Percentiles rank a stretch among this genome's conserved stretches.
Evolutionary conservation across 1,140 invertebrate genomes (phyloP).

Genomic region (Trachelipus rathkii): DNA sequence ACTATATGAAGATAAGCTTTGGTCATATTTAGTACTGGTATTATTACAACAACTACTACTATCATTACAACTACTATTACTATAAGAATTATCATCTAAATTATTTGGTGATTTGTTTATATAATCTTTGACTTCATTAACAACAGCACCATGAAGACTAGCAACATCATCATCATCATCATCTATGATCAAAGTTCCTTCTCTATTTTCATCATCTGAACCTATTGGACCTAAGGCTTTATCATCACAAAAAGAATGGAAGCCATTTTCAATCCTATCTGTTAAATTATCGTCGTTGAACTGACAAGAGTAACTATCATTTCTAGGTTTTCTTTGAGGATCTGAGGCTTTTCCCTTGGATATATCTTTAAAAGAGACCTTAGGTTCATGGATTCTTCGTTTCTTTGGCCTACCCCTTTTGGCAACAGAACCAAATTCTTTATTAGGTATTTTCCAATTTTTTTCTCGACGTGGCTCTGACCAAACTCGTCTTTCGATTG

Average conservation of each 20-base stretch:
- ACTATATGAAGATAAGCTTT: too few species aligned
- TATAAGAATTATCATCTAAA: too few species aligned
- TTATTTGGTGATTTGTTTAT: too few species aligned
- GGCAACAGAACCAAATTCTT: neutral
- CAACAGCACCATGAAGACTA: slow-evolving; percentile 1
- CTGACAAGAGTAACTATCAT: neutral
- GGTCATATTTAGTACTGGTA: too few species aligned
- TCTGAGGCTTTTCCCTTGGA: neutral
- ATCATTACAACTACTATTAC: too few species aligned
- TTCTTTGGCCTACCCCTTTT: neutral
- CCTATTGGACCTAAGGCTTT: neutral
- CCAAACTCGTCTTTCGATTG: neutral
- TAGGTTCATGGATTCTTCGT: neutral
- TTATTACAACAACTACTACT: too few species aligned
- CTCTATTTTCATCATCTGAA: neutral
- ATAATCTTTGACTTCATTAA: neutral
- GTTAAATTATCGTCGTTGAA: neutral
- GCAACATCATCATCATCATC: neutral
- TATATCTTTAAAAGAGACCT: neutral
- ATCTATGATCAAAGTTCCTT: neutral
- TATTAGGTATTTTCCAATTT: neutral
- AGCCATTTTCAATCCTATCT: neutral
- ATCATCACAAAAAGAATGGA: too few species aligned
- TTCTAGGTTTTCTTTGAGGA: neutral
- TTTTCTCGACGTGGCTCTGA: neutral